Conservation (phyloP, 2,113 vertebrate genomes). For the Ammospiza caudacuta region DNA sequence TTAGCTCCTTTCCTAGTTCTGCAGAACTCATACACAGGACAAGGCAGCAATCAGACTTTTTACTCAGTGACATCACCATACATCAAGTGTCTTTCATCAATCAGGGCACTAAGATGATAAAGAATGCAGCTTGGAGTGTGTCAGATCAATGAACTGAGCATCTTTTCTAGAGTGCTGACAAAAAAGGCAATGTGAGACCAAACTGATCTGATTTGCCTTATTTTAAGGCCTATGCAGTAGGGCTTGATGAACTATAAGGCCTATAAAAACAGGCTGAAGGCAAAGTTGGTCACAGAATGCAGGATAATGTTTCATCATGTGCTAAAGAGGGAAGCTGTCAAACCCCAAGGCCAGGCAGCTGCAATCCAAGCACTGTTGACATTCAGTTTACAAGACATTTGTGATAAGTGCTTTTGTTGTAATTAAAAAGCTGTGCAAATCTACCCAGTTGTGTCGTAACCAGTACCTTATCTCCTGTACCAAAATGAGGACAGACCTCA, state of each 20-base stretch:
- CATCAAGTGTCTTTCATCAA: conserved; percentile 10
- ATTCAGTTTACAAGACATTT: conserved; percentile 21
- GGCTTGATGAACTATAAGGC: background rate
- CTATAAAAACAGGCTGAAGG: background rate
- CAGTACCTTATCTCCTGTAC: conserved; percentile 30
- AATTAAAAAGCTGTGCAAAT: conserved; percentile 49
- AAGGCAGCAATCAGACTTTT: conserved; percentile 8
- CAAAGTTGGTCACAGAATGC: background rate
- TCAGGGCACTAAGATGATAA: conserved; percentile 15
- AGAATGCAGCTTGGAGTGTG: background rate
- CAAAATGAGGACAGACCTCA: conserved; percentile 48
- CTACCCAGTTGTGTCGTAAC: conserved; percentile 9
- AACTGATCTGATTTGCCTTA: background rate
- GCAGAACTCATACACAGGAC: background rate
- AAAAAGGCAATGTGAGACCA: background rate
- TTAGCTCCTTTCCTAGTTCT: background rate
- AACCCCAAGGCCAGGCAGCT: background rate
- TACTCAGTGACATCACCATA: background rate
- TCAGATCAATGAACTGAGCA: conserved; percentile 26
- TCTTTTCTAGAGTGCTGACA: background rate
- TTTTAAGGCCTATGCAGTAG: background rate
- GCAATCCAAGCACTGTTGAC: background rate
- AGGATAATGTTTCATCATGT: background rate
- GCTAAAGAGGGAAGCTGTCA: background rate
- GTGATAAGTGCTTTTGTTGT: conserved; percentile 22